Conservation (phyloP, 1,140 invertebrate genomes). For the Drosophila chauvacae region DNA sequence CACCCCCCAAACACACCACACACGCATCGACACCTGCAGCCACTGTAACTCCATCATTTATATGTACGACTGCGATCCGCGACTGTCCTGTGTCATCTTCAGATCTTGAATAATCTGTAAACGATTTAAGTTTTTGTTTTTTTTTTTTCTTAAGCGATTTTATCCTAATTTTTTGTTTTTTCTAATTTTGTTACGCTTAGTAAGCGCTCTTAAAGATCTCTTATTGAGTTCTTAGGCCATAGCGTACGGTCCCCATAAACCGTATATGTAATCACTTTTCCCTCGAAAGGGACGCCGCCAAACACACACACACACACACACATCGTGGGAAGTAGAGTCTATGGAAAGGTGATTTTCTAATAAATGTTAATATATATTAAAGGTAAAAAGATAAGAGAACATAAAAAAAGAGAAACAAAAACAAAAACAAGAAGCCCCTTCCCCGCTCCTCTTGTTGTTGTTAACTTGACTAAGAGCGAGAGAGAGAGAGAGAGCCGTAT, state of each 20-base stretch:
- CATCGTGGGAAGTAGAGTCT: conserved; percentile 8
- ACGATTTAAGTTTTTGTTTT: conserved; percentile 1
- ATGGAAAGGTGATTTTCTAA: conserved; percentile 47
- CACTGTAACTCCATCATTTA: background rate
- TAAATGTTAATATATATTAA: conserved; percentile 50
- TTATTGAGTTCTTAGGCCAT: background rate
- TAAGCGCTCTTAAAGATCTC: background rate
- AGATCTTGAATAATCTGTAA: conserved; percentile 12
- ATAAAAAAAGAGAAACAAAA: background rate
- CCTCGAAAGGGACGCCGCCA: conserved; percentile 14
- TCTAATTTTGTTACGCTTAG: background rate
- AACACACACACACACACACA: conserved; percentile 3
- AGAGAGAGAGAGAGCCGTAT: conserved; percentile 5
- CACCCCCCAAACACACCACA: background rate
- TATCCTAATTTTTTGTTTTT: conserved; percentile 1
- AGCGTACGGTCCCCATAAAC: conserved; percentile 3
- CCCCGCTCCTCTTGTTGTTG: background rate
- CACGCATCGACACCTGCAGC: background rate
- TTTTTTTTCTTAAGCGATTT: background rate
- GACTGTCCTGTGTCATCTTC: background rate
- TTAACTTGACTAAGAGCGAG: conserved; percentile 8
- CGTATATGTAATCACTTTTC: conserved; percentile 12
- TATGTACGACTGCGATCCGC: conserved; percentile 18
- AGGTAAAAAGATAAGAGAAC: conserved; percentile 13
- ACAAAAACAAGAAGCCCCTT: conserved; percentile 1